Base-by-base conservation (phyloP, 2,113 vertebrate species). In the Perca fluviatilis region DNA sequence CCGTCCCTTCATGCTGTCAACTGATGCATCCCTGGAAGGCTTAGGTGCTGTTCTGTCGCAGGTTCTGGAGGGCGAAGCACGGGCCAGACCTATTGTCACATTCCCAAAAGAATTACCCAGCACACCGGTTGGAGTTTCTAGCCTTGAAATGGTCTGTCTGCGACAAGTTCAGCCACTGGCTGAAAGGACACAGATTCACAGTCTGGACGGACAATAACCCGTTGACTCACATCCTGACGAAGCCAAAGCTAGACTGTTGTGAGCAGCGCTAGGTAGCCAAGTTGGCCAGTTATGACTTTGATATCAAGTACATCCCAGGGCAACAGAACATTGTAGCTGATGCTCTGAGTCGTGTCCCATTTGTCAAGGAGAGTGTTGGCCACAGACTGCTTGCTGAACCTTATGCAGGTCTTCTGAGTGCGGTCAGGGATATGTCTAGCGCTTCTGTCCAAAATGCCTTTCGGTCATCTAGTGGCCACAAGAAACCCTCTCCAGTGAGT, bases 1-100 rank as follows among this genome's bases (percentile, higher is more conserved):
- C 1, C 30, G 21, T 8, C 65, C 65, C 6, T 86, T 86, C 6
- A 4, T 85, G 58, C 21, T 88, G 23, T 85, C 65, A 0, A 79
- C 53, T 1, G 50, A 88, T 61, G 79, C 79, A 9, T 88, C 74
- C 4, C 2, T 85, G 50, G 69, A 88, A 33, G 82, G 86, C 16
- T 21, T 88, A 16, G 77, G 79, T 3, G 74, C 86, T 25, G 74
- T 82, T 5, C 21, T 85, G 51, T 74, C 70, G 14, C 79, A 82
- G 5, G 3, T 83, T 5, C 23, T 65, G 2, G 76, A 86, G 43
- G 79, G 67, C 6, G 76, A 84, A 2, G 36, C 66, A 5, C 3
- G 4, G 7, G 76, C 77, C 6, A 77, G 77, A 5, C 87, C 70
- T 11, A 82, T 79, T 87, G 15, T 61, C 76, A 40, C 80, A 25